Conservation (phyloP, 2,113 vertebrate genomes). For the Hippocampus zosterae region DNA sequence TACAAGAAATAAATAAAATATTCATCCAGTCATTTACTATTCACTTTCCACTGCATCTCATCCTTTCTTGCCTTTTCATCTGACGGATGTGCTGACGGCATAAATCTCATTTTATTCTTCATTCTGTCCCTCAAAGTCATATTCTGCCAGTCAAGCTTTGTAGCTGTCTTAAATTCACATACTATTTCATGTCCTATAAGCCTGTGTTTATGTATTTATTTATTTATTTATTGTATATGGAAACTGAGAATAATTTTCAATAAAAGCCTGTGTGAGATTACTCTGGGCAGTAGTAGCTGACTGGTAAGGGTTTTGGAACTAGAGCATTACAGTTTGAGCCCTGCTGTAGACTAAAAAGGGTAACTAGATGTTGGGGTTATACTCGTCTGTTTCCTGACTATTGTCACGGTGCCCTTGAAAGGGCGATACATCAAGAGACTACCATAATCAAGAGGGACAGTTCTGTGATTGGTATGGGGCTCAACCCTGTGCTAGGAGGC, state of each 20-base stretch:
- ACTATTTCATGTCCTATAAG: conserved; percentile 40
- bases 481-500: not conserved
- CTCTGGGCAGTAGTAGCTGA: too few relatives aligned
- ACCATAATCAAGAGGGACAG: not conserved
- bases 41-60: not conserved
- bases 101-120: conserved; percentile 32
- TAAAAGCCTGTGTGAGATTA: too few relatives aligned
- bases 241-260: too few relatives aligned
- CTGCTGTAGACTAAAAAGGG: not conserved
- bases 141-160: conserved; percentile 13
- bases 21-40: conserved; percentile 22
- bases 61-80: conserved; percentile 15
- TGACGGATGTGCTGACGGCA: conserved; percentile 33
- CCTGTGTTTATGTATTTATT: not conserved
- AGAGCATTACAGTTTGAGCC: not conserved
- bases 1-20: conserved; percentile 18
- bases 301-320: not conserved
- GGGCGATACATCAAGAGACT: not conserved
- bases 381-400: not conserved
- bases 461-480: not conserved
- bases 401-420: not conserved
- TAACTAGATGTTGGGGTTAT: not conserved
- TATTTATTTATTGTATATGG: too few relatives aligned
- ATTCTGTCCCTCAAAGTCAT: conserved; percentile 25
- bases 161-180: conserved; percentile 20